Percentiles rank a stretch among this genome's conserved stretches.
Conservation (phyloP, 1,140 invertebrate genomes). For the Reticulitermes speratus region DNA sequence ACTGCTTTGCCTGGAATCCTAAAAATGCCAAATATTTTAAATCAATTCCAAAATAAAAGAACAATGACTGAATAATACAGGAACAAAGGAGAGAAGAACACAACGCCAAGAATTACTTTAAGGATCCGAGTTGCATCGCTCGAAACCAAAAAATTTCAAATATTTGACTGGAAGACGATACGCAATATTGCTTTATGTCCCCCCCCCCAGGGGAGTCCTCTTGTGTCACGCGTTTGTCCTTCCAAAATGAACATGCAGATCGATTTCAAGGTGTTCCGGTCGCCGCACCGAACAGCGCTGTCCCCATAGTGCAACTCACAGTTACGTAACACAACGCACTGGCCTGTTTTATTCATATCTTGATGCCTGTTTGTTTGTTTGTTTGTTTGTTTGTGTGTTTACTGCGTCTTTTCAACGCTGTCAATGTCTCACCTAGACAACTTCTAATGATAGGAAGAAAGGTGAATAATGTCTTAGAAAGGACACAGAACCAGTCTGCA, state of each 20-base stretch:
- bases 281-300: not conserved
- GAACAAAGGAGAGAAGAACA: not conserved
- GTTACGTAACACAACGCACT: too few relatives aligned
- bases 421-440: too few relatives aligned
- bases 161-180: not conserved
- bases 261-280: not conserved
- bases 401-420: too few relatives aligned
- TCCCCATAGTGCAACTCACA: too few relatives aligned
- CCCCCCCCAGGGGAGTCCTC: not conserved
- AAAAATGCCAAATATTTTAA: not conserved
- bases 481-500: too few relatives aligned
- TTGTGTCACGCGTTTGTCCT: not conserved
- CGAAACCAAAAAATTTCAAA: constrained; percentile 8
- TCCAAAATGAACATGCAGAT: not conserved
- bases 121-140: not conserved
- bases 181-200: not conserved
- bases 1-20: not conserved
- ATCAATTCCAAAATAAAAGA: constrained; percentile 14
- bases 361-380: too few relatives aligned
- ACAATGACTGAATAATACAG: not conserved
- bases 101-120: not conserved
- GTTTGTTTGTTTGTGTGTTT: too few relatives aligned
- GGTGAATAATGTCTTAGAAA: too few relatives aligned
- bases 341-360: too few relatives aligned
- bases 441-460: too few relatives aligned